phyloP scores from a whole-genome alignment of 2,888 invertebrate species.

The Mycalesis mineus region DNA sequence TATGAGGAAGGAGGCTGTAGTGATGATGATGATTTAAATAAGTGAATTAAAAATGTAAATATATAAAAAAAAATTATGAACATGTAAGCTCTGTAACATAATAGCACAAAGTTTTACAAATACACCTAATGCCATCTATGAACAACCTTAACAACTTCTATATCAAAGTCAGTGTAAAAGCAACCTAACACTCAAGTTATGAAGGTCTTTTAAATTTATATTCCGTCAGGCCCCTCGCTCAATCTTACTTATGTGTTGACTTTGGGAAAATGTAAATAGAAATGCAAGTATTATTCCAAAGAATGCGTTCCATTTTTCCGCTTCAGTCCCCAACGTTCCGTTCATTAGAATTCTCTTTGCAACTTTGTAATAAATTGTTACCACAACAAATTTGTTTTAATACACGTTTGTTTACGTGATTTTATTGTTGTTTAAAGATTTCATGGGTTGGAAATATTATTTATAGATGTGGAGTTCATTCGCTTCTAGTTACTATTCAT shows the following conservation, averaged over 20 bases:
- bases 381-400: not conserved
- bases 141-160: too few species aligned
- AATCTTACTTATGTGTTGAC: constrained; percentile 24
- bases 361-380: not conserved
- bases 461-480: too few species aligned
- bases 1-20: too few species aligned
- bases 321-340: not conserved
- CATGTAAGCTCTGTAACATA: too few species aligned
- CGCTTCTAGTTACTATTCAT: too few species aligned
- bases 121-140: too few species aligned
- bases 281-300: constrained; percentile 10
- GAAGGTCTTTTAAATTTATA: constrained; percentile 20
- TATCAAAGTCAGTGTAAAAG: not conserved
- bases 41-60: too few species aligned
- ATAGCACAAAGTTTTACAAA: too few species aligned
- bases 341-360: constrained; percentile 9
- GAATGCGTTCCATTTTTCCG: constrained; percentile 10
- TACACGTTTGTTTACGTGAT: not conserved
- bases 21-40: too few species aligned
- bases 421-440: too few species aligned
- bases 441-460: too few species aligned
- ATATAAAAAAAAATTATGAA: too few species aligned
- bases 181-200: constrained; percentile 13
- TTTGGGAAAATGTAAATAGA: constrained; percentile 18
- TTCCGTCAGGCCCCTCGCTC: constrained; percentile 15